A percentile compares a stretch with the other conserved stretches of the same genome.
Evolutionary conservation across 2,888 invertebrate species (phyloP).

Genomic region (Phlogophora meticulosa): DNA sequence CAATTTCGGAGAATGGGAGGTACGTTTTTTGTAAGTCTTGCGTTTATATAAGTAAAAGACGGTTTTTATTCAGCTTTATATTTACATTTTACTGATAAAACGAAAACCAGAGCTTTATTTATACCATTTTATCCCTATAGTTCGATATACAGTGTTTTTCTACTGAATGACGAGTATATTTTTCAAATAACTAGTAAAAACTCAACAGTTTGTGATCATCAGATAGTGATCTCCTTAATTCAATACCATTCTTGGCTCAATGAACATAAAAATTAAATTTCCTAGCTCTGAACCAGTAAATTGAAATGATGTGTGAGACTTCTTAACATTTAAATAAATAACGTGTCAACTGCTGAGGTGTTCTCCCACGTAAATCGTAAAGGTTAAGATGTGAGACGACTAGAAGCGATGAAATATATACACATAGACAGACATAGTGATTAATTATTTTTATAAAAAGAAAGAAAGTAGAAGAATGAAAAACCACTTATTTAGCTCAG

Average conservation of each 20-base stretch:
- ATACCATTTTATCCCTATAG: no score
- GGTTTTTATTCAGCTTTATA: neutral
- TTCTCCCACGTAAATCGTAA: conserved; percentile 8
- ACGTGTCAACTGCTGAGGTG: neutral
- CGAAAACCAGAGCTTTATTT: no score
- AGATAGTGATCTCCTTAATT: conserved; percentile 1
- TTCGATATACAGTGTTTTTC: no score
- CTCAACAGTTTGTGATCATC: neutral
- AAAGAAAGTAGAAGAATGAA: no score
- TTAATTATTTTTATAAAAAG: no score
- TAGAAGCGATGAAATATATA: neutral
- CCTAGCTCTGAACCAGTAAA: conserved; percentile 22
- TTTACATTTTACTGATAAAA: neutral
- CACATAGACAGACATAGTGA: no score
- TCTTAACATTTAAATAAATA: conserved; percentile 14
- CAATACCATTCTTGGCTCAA: conserved; percentile 26
- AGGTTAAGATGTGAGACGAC: neutral
- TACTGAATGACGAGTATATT: no score
- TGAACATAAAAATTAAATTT: conserved; percentile 27
- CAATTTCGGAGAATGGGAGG: conserved; percentile 44
- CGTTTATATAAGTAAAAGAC: conserved; percentile 17
- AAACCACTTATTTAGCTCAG: no score
- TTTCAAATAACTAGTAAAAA: no score
- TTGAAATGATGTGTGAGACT: conserved; percentile 7
- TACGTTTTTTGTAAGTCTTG: conserved; percentile 25